Evolutionary conservation across 1,140 invertebrate genomes (phyloP).

Genomic region (Neodiprion virginianus): DNA sequence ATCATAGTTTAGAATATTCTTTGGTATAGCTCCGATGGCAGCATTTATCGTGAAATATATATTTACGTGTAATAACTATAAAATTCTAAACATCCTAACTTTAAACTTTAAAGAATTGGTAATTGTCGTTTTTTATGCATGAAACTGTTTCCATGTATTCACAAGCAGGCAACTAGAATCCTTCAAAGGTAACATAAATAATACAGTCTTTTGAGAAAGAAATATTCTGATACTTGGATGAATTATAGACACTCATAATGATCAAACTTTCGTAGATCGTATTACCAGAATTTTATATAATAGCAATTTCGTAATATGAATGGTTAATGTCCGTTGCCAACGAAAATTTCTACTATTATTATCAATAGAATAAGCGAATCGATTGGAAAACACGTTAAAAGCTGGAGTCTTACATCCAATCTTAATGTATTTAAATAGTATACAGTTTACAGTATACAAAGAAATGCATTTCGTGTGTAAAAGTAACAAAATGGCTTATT

Average conservation of each 20-base stretch:
- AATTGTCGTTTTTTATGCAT: neutral
- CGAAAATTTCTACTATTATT: neutral
- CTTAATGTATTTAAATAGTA: too few relatives aligned
- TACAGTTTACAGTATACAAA: neutral
- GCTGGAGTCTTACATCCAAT: too few relatives aligned
- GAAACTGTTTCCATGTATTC: neutral
- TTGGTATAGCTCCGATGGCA: constrained; percentile 55
- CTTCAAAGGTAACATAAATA: too few relatives aligned
- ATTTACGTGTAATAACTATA: constrained; percentile 28
- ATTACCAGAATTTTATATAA: neutral
- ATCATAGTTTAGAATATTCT: constrained; percentile 58
- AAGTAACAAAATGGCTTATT: constrained; percentile 1
- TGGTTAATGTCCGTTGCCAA: neutral
- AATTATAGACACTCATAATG: neutral
- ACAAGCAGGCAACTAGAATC: neutral
- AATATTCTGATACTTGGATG: too few relatives aligned
- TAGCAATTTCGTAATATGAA: neutral
- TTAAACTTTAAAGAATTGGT: neutral
- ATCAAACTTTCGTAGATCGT: neutral
- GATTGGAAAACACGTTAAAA: neutral
- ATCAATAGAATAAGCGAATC: neutral
- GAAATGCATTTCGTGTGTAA: constrained; percentile 2
- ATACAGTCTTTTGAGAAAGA: too few relatives aligned
- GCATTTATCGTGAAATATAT: constrained; percentile 54
- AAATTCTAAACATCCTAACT: constrained; percentile 9